A percentile compares a stretch with the other conserved stretches of the same genome.
These are phyloP conservation scores for Jordanella pulchra DNA, from an alignment of 2,797 vertebrate species.

Conservation along the genomic window DNA sequence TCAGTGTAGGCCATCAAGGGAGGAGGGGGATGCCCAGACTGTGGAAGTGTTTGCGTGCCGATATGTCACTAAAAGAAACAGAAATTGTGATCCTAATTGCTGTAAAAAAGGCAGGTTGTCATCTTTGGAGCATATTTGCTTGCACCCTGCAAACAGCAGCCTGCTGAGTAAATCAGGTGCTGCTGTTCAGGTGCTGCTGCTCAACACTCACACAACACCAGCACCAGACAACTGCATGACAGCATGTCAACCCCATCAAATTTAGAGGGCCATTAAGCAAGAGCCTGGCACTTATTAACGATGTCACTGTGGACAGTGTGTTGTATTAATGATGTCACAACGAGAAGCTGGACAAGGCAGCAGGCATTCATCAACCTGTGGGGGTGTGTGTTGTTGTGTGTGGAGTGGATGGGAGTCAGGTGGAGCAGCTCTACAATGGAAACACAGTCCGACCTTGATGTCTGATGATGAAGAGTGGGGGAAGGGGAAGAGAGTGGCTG, in stretches of 20 bases:
- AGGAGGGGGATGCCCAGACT: constrained; percentile 29
- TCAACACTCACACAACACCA: constrained; percentile 33
- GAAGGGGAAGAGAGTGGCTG: constrained; percentile 49
- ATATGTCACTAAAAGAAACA: constrained; percentile 51
- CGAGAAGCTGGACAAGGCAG: constrained; percentile 57
- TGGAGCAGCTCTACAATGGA: constrained; percentile 64
- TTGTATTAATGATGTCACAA: constrained; percentile 77
- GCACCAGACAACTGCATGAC: constrained; percentile 41
- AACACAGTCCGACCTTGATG: constrained; percentile 71
- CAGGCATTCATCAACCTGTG: constrained; percentile 35
- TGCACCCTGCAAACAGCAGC: constrained; percentile 59
- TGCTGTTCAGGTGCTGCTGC: constrained; percentile 30
- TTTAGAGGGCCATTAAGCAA: constrained; percentile 70
- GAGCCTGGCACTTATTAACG: constrained; percentile 71
- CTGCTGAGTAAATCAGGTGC: constrained; percentile 71
- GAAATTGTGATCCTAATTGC: constrained; percentile 71
- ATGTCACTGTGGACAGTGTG: constrained; percentile 72
- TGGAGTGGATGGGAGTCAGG: constrained; percentile 50
- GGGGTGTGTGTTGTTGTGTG: constrained; percentile 34
- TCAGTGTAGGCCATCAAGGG: constrained; percentile 56
- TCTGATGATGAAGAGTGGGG: constrained; percentile 66
- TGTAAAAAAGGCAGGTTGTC: constrained; percentile 62
- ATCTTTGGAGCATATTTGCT: constrained; percentile 67
- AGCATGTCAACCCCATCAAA: constrained; percentile 73
- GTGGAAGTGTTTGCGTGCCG: constrained; percentile 27